Evolutionary conservation across 2,797 vertebrate species (phyloP).

Genomic region (Rhinatrema bivittatum): DNA sequence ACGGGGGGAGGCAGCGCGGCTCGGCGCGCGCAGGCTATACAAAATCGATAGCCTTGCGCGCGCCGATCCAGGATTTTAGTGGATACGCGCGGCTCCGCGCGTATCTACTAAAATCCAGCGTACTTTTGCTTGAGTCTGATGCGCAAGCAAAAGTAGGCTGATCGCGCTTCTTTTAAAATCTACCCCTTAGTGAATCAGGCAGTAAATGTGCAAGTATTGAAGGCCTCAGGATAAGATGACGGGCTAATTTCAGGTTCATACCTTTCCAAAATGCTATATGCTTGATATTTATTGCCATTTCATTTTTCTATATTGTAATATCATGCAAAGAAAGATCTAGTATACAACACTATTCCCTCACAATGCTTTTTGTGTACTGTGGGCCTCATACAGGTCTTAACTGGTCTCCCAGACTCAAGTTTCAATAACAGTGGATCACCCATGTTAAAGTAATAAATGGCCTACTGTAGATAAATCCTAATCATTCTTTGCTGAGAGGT

Average conservation of each 20-base stretch:
- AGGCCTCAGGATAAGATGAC: constrained; percentile 23
- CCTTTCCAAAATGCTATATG: too few relatives aligned
- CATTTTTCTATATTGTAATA: constrained; percentile 23
- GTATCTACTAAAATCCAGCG: too few relatives aligned
- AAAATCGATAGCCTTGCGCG: too few relatives aligned
- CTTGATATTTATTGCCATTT: constrained; percentile 16
- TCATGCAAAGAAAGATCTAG: constrained; percentile 26
- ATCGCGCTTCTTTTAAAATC: too few relatives aligned
- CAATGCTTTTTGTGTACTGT: constrained; percentile 31
- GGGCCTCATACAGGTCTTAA: constrained; percentile 32
- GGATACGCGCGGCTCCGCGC: too few relatives aligned
- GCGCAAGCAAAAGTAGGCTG: too few relatives aligned
- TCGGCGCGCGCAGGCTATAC: too few relatives aligned
- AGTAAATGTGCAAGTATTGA: too few relatives aligned
- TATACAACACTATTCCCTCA: constrained; percentile 36
- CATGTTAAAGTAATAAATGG: constrained; percentile 57
- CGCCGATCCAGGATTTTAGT: too few relatives aligned
- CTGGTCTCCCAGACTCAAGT: constrained; percentile 40
- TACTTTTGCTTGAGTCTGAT: too few relatives aligned
- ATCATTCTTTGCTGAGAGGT: constrained; percentile 39
- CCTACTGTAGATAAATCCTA: constrained; percentile 53
- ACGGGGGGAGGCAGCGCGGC: too few relatives aligned
- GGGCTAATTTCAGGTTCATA: constrained; percentile 4
- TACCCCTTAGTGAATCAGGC: too few relatives aligned
- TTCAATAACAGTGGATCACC: constrained; percentile 55